Evolutionary conservation across 2,888 invertebrate species (phyloP), one percentile per base, ranked within the genome.

Genomic region (Anarsia innoxiella): DNA sequence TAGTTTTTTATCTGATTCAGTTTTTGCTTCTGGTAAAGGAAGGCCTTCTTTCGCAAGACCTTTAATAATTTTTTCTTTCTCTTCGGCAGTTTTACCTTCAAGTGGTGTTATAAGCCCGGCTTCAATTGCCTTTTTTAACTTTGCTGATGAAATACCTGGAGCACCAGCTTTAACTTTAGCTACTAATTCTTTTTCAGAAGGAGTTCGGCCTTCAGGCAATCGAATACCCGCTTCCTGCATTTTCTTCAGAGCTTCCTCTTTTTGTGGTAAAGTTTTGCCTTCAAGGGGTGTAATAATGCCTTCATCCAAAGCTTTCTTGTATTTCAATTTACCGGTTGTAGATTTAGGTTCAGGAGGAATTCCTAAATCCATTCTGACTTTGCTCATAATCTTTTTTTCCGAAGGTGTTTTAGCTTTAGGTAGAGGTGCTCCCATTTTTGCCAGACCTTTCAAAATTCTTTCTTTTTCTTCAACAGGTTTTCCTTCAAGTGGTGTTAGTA

Each of bases 361-460:
- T 1, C 54, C 56, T n/a, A 52, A n/a, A 5, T 49, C 49, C 6
- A 35, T 35, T 35, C 44, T 42, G 3, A 52, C 42, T 42, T 54
- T 56, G 1, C 43, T 37, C 4, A 48, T 42, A 2, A 56, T 3
- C 26, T 47, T 46, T 10, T 61, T 67, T 49, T 69, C 68, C 10
- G 70, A 68, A n/a, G 46, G 5, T 0, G 69, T 62, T 39, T 46
- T 58, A 9, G 23, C 56, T 41, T 56, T 57, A 2, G 60, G 57
- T 1, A 63, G 40, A 3, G 51, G 49, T 11, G 56, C 38, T 0
- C 33, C 33, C 0, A n/a, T 2, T 12, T 29, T 39, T 2, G 30
- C 39, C 9, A 33, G 14, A 1, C 25, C 25, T 2, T 23, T n/a
- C 3, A 33, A 5, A 38, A 48, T 55, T 42, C 56, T 58, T 2